A percentile compares a stretch with the other conserved stretches of the same genome.
Evolutionary conservation across 2,113 vertebrate genomes (phyloP).

Genomic region (Saccopteryx bilineata): DNA sequence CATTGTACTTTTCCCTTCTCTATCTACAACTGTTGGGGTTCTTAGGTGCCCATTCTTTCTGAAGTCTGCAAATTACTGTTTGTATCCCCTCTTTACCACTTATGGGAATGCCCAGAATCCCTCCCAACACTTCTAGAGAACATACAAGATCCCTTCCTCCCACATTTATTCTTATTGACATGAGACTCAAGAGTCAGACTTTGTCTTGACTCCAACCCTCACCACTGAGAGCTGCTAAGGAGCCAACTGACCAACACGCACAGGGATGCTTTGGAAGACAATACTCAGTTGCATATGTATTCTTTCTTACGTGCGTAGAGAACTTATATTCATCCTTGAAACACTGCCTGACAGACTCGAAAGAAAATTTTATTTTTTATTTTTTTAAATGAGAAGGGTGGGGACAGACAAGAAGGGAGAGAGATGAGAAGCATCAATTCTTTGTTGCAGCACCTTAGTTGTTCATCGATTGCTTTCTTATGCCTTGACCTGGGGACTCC

Average conservation of each 20-base stretch:
- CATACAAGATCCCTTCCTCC: neutral
- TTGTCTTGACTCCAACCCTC: neutral
- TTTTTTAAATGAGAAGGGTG: too few relatives aligned
- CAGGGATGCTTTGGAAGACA: conserved; percentile 1
- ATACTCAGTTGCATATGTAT: neutral
- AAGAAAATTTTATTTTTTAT: too few relatives aligned
- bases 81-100: neutral
- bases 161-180: neutral
- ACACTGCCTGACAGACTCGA: neutral
- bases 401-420: too few relatives aligned
- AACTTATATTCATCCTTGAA: conserved; percentile 7
- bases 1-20: neutral
- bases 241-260: neutral
- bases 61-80: neutral
- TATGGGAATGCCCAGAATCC: neutral
- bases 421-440: too few relatives aligned
- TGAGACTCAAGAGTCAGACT: neutral
- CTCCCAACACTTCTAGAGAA: neutral
- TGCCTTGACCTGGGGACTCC: too few relatives aligned
- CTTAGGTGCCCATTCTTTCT: neutral
- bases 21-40: neutral
- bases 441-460: too few relatives aligned
- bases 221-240: neutral
- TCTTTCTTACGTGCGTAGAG: neutral
- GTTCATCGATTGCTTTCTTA: too few relatives aligned